Evolutionary conservation across 2,797 vertebrate genomes (phyloP).

Genomic region (Hypotaenidia okinawae): DNA sequence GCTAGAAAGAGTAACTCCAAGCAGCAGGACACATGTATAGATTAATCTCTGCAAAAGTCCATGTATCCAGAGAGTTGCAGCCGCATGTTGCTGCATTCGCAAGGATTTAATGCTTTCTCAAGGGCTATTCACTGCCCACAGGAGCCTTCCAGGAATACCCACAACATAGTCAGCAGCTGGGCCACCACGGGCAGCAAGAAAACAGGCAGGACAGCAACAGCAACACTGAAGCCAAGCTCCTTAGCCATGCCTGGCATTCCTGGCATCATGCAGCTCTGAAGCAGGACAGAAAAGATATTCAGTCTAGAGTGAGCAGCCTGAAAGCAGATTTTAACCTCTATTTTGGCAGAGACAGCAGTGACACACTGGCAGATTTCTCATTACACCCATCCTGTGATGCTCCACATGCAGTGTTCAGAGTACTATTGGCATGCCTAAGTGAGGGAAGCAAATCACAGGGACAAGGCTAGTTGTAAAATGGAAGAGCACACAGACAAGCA

Average conservation of each 20-base stretch:
- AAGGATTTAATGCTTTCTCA: not conserved
- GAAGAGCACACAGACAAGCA: not conserved
- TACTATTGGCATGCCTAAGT: constrained; percentile 1
- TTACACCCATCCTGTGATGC: constrained; percentile 19
- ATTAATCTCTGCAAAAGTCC: not conserved
- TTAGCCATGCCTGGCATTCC: not conserved
- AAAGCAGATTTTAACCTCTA: constrained; percentile 57
- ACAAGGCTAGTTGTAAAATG: constrained; percentile 16
- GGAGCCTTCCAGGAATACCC: not conserved
- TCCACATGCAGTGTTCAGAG: not conserved
- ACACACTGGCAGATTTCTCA: constrained; percentile 41
- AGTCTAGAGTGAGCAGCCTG: constrained; percentile 9
- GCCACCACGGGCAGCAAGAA: not conserved
- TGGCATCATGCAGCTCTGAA: not conserved
- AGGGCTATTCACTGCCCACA: not conserved
- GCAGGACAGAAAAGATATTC: constrained; percentile 36
- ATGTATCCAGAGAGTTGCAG: not conserved
- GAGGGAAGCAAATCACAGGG: constrained; percentile 4
- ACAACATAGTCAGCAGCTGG: not conserved
- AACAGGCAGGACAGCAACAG: not conserved
- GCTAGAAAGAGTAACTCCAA: not conserved
- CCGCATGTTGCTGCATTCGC: not conserved
- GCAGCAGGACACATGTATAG: not conserved
- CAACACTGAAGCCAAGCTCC: not conserved
- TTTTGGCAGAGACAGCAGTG: constrained; percentile 38